phyloP scores from a whole-genome alignment of 2,888 invertebrate genomes.

The Ecliptopera silaceata region DNA sequence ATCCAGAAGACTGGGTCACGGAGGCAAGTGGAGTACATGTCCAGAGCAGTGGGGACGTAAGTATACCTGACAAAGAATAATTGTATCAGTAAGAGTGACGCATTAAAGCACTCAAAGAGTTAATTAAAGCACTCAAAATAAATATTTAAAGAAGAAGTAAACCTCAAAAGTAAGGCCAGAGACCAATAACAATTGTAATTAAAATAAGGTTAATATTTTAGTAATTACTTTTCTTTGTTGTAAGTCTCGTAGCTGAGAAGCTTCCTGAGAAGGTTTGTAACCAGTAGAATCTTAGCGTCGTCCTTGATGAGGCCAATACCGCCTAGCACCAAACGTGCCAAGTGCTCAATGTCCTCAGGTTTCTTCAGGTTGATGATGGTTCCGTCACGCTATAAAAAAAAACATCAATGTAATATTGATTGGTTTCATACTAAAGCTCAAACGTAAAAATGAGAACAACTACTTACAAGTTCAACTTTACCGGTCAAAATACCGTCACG shows the following conservation, averaged over 20 bases:
- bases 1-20: slow-evolving; percentile 90
- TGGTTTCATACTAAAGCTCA: background rate
- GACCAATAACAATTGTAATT: too few relatives aligned
- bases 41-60: slow-evolving; percentile 83
- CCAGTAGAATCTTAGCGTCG: slow-evolving; percentile 79
- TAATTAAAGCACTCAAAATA: too few relatives aligned
- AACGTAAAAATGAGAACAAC: background rate
- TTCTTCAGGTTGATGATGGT: slow-evolving; percentile 84
- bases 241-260: slow-evolving; percentile 64
- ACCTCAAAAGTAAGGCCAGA: too few relatives aligned
- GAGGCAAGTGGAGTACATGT: slow-evolving; percentile 85
- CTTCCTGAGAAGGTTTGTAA: slow-evolving; percentile 64
- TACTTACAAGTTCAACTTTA: slow-evolving; percentile 66
- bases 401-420: slow-evolving; percentile 6
- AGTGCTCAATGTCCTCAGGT: slow-evolving; percentile 85
- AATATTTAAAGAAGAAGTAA: too few relatives aligned
- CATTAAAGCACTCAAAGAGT: too few relatives aligned
- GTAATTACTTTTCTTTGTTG: slow-evolving; percentile 69
- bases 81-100: background rate
- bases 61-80: slow-evolving; percentile 58
- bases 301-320: slow-evolving; percentile 81
- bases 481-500: slow-evolving; percentile 74
- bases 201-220: background rate
- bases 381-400: slow-evolving; percentile 76
- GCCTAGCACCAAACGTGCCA: slow-evolving; percentile 86